Percentiles rank a stretch among this genome's conserved stretches.
Conservation (phyloP, 1,140 invertebrate species). For the Leptestheria dahalacensis region DNA sequence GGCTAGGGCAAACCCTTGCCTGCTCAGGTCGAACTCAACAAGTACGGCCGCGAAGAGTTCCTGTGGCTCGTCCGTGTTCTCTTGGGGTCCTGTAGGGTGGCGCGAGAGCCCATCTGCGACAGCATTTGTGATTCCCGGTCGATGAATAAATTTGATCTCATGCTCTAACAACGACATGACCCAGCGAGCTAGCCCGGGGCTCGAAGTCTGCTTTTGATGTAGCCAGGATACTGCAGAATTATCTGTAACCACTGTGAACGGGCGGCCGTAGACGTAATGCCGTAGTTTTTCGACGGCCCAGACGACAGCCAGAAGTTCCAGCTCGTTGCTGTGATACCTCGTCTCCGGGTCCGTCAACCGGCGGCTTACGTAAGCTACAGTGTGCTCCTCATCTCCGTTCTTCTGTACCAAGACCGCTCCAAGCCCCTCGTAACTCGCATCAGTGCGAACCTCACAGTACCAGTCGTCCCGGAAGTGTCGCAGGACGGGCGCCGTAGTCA, state of each 20-base stretch:
- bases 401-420: conserved; percentile 4
- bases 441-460: not conserved
- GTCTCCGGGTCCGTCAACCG: not conserved
- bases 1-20: not conserved
- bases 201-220: conserved; percentile 10
- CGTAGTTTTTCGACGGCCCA: conserved; percentile 25
- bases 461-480: not conserved
- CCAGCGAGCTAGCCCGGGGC: not conserved
- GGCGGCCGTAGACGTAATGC: conserved; percentile 26
- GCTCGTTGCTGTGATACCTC: conserved; percentile 26
- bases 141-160: not conserved
- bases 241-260: conserved; percentile 31
- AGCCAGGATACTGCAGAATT: conserved; percentile 29
- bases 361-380: conserved; percentile 1
- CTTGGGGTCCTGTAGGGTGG: not conserved
- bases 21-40: not conserved
- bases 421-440: not conserved
- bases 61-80: not conserved
- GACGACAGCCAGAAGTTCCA: conserved; percentile 31
- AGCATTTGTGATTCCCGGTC: not conserved
- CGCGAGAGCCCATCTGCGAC: conserved; percentile 4
- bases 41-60: not conserved
- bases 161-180: not conserved
- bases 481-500: not conserved
- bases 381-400: not conserved